Evolutionary conservation across 2,113 vertebrate genomes (phyloP), one percentile per base, ranked within the genome.

Genomic region (Balaeniceps rex): DNA sequence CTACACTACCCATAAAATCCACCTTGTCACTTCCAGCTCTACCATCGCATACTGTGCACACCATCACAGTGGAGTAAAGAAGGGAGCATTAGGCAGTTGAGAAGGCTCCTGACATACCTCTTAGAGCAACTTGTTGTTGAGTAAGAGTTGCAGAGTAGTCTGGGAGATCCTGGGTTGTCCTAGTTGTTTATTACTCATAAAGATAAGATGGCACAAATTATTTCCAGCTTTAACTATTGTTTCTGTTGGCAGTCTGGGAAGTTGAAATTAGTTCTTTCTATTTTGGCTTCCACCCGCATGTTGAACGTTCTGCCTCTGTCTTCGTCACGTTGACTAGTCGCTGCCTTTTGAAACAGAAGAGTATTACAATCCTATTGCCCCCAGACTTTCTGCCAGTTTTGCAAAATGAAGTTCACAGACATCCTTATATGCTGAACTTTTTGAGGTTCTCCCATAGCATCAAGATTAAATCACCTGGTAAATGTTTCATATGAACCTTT

Each of bases 41-140:
- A 2, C 52, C 9, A 12, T 52, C 12, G 11, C 38, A 24, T 23
- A 8, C 11, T 34, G 4, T 42, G 17, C 11, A 42, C 0, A 0
- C 21, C 10, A 6, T 33, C 9, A 12, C 14, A 2, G 12, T 13
- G 47, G 21, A 60, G 8, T 42, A 38, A 60, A 61, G 8, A 19
- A n/a, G 14, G 47, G 23, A 47, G 4, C 0, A 0, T 57, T 26
- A 14, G 7, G 22, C 57, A 55, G 5, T 4, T 52, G 42, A 38
- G 11, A 49, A 38, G 14, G 22, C 9, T 78, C 9, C 42, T 71
- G 33, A 34, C 23, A 2, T 5, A 7, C 22, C n/a, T 34, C 19
- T 33, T 21, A 18, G 6, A 65, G 26, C 7, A 79, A 25, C 47
- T 38, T 54, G 4, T n/a, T 58, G 1, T 36, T 18, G 13, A 66